Evolutionary conservation across 2,888 invertebrate species (phyloP).

Genomic region (Acanthoscelides obtectus): DNA sequence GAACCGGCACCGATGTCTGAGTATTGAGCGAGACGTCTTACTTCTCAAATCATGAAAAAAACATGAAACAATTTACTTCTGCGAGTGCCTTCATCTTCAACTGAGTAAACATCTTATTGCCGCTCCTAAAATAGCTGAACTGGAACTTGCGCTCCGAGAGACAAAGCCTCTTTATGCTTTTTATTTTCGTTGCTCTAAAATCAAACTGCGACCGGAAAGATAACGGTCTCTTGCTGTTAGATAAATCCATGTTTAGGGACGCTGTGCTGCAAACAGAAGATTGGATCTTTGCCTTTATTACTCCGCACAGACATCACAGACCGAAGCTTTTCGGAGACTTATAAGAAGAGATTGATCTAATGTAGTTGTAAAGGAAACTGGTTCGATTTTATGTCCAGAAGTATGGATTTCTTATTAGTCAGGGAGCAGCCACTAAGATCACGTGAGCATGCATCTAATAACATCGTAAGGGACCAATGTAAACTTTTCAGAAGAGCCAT

Average conservation of each 20-base stretch:
- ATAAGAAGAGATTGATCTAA: neutral
- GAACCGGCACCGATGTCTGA: too few relatives aligned
- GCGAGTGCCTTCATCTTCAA: neutral
- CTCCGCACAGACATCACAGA: neutral
- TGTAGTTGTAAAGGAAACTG: neutral
- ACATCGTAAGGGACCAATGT: too few relatives aligned
- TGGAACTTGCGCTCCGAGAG: neutral
- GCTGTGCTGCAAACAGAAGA: neutral
- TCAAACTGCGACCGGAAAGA: neutral
- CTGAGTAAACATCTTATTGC: neutral
- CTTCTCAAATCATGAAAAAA: neutral
- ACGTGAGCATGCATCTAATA: too few relatives aligned
- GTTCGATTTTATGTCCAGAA: neutral
- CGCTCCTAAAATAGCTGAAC: neutral
- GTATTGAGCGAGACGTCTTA: neutral
- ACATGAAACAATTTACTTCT: neutral
- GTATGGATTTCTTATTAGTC: too few relatives aligned
- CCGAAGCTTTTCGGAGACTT: neutral
- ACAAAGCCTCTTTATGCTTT: neutral
- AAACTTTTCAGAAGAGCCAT: too few relatives aligned
- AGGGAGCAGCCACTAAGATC: too few relatives aligned
- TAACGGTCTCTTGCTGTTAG: neutral
- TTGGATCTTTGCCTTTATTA: neutral
- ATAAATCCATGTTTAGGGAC: neutral
- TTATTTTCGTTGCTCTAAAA: neutral